Evolutionary conservation across 2,113 vertebrate species (phyloP).

Genomic region (Corythoichthys haematopterus): DNA sequence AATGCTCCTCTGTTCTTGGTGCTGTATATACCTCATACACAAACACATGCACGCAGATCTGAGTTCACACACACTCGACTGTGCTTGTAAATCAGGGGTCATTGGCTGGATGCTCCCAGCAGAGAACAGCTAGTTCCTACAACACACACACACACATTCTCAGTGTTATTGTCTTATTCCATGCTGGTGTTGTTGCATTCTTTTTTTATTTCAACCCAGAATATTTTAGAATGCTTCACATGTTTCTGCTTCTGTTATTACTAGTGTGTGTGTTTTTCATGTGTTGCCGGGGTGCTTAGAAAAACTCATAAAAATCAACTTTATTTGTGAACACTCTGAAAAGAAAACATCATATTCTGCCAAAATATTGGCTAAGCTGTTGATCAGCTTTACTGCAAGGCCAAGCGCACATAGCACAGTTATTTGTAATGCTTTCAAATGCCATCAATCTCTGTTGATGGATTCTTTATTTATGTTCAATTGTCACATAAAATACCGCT

Average conservation of each 20-base stretch:
- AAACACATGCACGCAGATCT: slow-evolving; percentile 45
- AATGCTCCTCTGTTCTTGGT: slow-evolving; percentile 69
- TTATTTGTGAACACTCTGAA: not conserved
- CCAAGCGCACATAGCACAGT: slow-evolving; percentile 14
- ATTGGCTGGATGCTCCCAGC: slow-evolving; percentile 67
- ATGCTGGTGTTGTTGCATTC: slow-evolving; percentile 26
- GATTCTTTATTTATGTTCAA: not conserved
- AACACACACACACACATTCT: slow-evolving; percentile 36
- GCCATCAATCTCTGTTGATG: not conserved
- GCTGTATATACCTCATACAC: slow-evolving; percentile 42
- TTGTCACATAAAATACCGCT: not conserved
- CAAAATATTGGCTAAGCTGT: not conserved
- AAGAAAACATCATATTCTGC: not conserved
- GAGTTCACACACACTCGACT: slow-evolving; percentile 44
- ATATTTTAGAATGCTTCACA: not conserved
- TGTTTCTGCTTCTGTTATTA: slow-evolving; percentile 1
- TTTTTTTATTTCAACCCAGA: not conserved
- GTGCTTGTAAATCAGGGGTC: slow-evolving; percentile 68
- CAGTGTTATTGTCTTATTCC: slow-evolving; percentile 62
- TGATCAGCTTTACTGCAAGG: slow-evolving; percentile 28
- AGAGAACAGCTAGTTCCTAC: slow-evolving; percentile 53
- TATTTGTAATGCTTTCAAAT: slow-evolving; percentile 7
- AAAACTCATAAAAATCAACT: not conserved
- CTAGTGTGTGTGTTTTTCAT: not conserved
- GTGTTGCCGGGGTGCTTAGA: not conserved